phyloP scores from a whole-genome alignment of 1,140 invertebrate genomes.

The Drosophila ficusphila region DNA sequence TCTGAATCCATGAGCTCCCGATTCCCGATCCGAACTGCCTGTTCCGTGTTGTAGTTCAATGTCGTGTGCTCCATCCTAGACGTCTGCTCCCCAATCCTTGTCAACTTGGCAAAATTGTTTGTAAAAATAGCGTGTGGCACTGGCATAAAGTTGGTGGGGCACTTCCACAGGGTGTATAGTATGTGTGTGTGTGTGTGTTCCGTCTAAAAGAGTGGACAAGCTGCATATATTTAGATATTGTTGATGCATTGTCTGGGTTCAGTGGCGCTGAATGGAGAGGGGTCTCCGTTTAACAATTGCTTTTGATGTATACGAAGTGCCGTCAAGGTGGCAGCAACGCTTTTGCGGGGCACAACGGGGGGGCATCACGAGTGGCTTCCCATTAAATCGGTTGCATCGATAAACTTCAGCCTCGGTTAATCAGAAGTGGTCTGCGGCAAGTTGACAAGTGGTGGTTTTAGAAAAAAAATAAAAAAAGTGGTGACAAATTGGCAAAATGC shows the following conservation, averaged over 20 bases:
- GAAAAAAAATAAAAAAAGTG: neutral
- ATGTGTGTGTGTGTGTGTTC: neutral
- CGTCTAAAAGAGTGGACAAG: conserved; percentile 40
- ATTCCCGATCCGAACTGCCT: conserved; percentile 9
- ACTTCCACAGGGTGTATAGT: too few species aligned
- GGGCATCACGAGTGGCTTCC: conserved; percentile 26
- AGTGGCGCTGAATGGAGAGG: conserved; percentile 35
- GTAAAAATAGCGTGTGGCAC: conserved; percentile 80
- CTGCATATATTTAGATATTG: conserved; percentile 79
- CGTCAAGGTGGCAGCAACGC: conserved; percentile 15
- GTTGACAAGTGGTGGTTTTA: conserved; percentile 4
- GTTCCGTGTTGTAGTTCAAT: conserved; percentile 64
- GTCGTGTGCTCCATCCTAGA: conserved; percentile 50
- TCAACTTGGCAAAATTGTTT: conserved; percentile 81
- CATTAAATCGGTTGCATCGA: conserved; percentile 35
- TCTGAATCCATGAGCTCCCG: neutral
- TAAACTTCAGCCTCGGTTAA: conserved; percentile 40
- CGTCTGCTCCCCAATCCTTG: conserved; percentile 59
- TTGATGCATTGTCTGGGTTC: conserved; percentile 60
- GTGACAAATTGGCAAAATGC: conserved; percentile 7
- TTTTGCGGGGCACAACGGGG: neutral
- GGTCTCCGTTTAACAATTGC: conserved; percentile 30
- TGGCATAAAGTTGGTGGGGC: conserved; percentile 54
- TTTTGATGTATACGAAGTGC: conserved; percentile 35
- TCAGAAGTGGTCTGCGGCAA: conserved; percentile 27